A percentile compares a stretch with the other conserved stretches of the same genome.
Conservation (phyloP, 2,113 vertebrate species). For the Oostethus manadensis region DNA sequence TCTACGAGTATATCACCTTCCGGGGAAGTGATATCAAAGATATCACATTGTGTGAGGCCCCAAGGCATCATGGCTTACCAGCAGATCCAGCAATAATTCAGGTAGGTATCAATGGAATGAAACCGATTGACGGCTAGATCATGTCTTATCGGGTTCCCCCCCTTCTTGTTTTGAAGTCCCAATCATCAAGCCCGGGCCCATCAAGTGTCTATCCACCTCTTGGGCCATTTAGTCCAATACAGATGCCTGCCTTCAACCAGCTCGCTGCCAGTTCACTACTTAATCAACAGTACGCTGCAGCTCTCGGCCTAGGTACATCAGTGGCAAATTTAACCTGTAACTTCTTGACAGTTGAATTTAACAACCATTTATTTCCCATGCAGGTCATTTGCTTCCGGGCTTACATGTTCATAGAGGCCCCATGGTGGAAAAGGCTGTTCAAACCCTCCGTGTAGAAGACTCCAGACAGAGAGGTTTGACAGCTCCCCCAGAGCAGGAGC, state of each 20-base stretch:
- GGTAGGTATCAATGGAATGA: constrained; percentile 54
- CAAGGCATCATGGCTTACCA: constrained; percentile 83
- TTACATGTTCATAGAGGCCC: constrained; percentile 78
- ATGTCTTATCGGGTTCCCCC: not conserved
- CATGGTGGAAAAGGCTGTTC: constrained; percentile 95
- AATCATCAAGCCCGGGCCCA: constrained; percentile 85
- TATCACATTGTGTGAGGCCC: constrained; percentile 87
- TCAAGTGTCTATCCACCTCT: constrained; percentile 77
- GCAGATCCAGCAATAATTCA: constrained; percentile 95
- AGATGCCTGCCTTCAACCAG: constrained; percentile 85
- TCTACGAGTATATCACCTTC: constrained; percentile 97
- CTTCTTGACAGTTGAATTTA: not conserved
- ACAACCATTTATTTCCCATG: not conserved
- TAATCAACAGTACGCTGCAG: constrained; percentile 86
- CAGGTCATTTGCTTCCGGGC: constrained; percentile 73
- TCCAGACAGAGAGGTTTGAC: constrained; percentile 54
- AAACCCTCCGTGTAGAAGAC: constrained; percentile 79
- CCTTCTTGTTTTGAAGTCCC: constrained; percentile 27
- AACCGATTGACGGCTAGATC: not conserved
- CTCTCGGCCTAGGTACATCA: constrained; percentile 81
- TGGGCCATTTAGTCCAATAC: constrained; percentile 83
- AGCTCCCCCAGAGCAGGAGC: constrained; percentile 34
- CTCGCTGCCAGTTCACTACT: constrained; percentile 85
- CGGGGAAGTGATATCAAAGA: constrained; percentile 95
- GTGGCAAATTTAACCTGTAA: not conserved